Conservation (phyloP, 2,113 vertebrate species). For the Forbesichthys papilliferus region DNA sequence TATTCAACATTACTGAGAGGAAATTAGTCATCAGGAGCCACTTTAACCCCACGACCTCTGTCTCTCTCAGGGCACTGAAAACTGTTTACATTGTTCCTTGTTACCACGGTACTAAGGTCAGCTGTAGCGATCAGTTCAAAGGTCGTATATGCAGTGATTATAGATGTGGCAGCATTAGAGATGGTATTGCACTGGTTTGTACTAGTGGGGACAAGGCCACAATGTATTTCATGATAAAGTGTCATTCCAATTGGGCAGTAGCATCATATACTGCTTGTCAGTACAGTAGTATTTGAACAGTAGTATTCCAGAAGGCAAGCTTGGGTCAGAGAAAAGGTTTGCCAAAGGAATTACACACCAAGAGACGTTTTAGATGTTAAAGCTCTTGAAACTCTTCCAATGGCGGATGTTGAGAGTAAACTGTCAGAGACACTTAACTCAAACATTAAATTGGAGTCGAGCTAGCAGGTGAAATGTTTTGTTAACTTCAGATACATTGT, state of each 20-base stretch:
- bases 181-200: too few relatives aligned
- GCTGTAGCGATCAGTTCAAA: background rate
- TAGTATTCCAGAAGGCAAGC: conserved; percentile 22
- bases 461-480: conserved; percentile 31
- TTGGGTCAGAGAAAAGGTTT: conserved; percentile 35
- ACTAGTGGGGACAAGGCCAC: too few relatives aligned
- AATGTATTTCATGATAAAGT: too few relatives aligned
- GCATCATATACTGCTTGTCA: background rate
- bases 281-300: background rate
- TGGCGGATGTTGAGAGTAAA: conserved; percentile 39
- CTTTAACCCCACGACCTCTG: conserved; percentile 54
- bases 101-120: conserved; percentile 3
- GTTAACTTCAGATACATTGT: conserved; percentile 22
- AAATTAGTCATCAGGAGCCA: conserved; percentile 65
- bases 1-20: conserved; percentile 54
- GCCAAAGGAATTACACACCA: conserved; percentile 46
- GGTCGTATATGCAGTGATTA: background rate
- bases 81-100: conserved; percentile 50
- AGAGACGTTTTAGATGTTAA: conserved; percentile 50
- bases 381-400: conserved; percentile 38
- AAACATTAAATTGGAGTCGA: conserved; percentile 51
- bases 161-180: background rate
- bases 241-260: too few relatives aligned
- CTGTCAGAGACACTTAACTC: conserved; percentile 48
- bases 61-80: conserved; percentile 12